phyloP scores from a whole-genome alignment of 2,797 vertebrate species.

The Crax fasciolata region DNA sequence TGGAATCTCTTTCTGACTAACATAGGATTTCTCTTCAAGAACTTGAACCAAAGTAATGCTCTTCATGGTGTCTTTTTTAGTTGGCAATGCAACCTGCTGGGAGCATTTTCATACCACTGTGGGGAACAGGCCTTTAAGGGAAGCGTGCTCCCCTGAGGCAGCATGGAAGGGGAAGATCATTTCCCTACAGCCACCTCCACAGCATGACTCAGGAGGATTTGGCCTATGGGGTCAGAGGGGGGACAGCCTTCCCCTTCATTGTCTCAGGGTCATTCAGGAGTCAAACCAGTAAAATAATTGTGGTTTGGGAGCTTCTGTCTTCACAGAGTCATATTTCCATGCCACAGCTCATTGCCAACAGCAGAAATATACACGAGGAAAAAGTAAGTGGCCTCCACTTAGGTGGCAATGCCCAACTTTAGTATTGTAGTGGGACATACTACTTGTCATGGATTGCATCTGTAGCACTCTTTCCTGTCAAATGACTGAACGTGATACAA shows the following conservation, averaged over 20 bases:
- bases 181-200: slow-evolving; percentile 12
- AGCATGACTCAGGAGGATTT: neutral
- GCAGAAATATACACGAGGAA: neutral
- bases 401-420: neutral
- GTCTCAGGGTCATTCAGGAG: neutral
- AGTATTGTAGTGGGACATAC: neutral
- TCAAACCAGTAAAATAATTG: neutral
- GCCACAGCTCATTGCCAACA: neutral
- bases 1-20: neutral
- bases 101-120: slow-evolving; percentile 48
- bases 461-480: neutral
- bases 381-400: neutral
- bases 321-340: neutral
- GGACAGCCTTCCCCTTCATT: neutral
- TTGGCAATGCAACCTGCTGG: slow-evolving; percentile 39
- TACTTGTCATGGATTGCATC: no score
- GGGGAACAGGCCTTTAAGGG: slow-evolving; percentile 53
- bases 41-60: neutral
- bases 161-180: neutral
- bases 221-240: neutral
- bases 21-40: neutral
- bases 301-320: neutral
- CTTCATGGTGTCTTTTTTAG: neutral
- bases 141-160: slow-evolving; percentile 43
- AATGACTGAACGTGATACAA: neutral